These are phyloP conservation scores for Salmo trutta DNA, from an alignment of 2,797 vertebrate species.

Conservation along the genomic window DNA sequence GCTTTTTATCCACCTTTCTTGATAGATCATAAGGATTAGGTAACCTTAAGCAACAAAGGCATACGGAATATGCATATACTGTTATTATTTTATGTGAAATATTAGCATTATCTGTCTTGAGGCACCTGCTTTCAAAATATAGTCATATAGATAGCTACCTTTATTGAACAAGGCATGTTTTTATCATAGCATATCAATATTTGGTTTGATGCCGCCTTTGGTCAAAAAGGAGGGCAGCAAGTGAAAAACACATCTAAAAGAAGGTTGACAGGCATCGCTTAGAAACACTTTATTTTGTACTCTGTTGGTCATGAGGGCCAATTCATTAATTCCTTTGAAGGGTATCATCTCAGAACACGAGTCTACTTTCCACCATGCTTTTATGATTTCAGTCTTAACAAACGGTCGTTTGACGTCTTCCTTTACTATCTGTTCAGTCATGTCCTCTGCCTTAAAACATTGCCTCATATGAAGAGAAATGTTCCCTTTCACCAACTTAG, in stretches of 20 bases:
- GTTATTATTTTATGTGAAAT: too few species aligned
- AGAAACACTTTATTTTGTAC: constrained; percentile 34
- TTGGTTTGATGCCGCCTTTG: too few species aligned
- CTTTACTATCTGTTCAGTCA: neutral
- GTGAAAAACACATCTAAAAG: neutral
- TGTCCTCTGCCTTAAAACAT: constrained; percentile 3
- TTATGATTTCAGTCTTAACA: constrained; percentile 3
- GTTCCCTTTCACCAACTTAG: constrained; percentile 11
- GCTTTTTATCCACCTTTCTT: too few species aligned
- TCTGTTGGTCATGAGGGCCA: constrained; percentile 20
- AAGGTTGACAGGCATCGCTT: neutral
- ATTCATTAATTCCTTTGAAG: constrained; percentile 31
- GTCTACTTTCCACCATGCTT: neutral
- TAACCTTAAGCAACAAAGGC: too few species aligned
- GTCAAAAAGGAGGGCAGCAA: neutral
- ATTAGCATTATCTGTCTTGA: too few species aligned
- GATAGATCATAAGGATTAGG: too few species aligned
- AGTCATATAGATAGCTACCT: too few species aligned
- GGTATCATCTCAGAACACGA: constrained; percentile 19
- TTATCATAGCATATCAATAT: too few species aligned
- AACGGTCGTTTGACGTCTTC: neutral
- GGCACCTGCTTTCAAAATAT: too few species aligned
- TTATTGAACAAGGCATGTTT: too few species aligned
- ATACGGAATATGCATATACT: too few species aligned
- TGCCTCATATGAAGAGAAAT: constrained; percentile 2